phyloP scores from a whole-genome alignment of 2,113 vertebrate species.

The Callopanchax toddi region DNA sequence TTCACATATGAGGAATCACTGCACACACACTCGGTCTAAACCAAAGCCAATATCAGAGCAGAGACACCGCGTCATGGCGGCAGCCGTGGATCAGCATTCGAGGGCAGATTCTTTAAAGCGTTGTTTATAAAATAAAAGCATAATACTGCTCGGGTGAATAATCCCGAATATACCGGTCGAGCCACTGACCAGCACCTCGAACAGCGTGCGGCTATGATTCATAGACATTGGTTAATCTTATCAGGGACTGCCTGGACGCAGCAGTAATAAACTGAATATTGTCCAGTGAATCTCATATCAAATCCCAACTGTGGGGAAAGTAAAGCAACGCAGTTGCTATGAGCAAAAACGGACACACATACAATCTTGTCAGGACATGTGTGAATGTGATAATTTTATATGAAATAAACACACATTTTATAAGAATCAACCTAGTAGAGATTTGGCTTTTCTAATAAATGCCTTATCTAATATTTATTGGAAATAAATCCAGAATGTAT shows the following conservation, averaged over 20 bases:
- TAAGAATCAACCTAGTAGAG: slow-evolving; percentile 14
- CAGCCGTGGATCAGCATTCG: slow-evolving; percentile 30
- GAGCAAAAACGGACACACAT: slow-evolving; percentile 18
- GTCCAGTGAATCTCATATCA: slow-evolving; percentile 71
- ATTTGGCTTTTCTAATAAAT: neutral
- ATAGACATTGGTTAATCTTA: slow-evolving; percentile 75
- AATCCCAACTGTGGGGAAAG: slow-evolving; percentile 67
- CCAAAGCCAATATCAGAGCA: slow-evolving; percentile 21
- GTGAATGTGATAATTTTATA: slow-evolving; percentile 54
- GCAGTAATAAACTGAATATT: slow-evolving; percentile 79
- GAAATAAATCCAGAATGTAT: too few species aligned
- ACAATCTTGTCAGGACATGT: slow-evolving; percentile 24
- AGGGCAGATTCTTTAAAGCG: slow-evolving; percentile 33
- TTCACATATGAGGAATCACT: slow-evolving; percentile 49
- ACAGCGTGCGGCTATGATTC: slow-evolving; percentile 63
- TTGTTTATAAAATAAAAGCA: slow-evolving; percentile 35
- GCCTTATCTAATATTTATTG: neutral
- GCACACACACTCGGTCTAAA: slow-evolving; percentile 2
- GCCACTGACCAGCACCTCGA: slow-evolving; percentile 51
- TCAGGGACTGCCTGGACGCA: slow-evolving; percentile 76
- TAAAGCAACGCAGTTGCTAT: slow-evolving; percentile 36
- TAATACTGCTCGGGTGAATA: slow-evolving; percentile 22
- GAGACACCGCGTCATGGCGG: slow-evolving; percentile 12
- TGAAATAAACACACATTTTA: slow-evolving; percentile 50
- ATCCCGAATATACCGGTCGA: slow-evolving; percentile 3